phyloP scores from a whole-genome alignment of 2,888 invertebrate species.

The Dyspetes luteomarginatus region DNA sequence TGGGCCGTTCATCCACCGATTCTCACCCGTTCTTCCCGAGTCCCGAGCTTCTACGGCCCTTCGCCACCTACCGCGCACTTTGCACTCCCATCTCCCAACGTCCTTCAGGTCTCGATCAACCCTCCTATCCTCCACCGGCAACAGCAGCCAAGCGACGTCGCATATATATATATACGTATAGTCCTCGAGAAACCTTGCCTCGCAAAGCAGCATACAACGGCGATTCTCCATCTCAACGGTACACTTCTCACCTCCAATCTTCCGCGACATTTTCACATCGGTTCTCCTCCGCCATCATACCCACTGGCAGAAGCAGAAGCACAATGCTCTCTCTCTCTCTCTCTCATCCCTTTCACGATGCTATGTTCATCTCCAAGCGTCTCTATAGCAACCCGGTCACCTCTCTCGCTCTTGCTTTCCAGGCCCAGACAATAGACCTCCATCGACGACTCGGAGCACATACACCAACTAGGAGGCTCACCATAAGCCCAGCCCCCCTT shows the following conservation, averaged over 20 bases:
- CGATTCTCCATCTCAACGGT: conserved; percentile 52
- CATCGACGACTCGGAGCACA: conserved; percentile 38
- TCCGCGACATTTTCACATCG: conserved; percentile 65
- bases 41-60: conserved; percentile 13
- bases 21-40: conserved; percentile 2
- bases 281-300: conserved; percentile 60
- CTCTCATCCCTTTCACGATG: conserved; percentile 31
- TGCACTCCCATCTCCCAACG: conserved; percentile 45
- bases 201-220: conserved; percentile 36
- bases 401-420: conserved; percentile 52
- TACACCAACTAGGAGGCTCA: conserved; percentile 13
- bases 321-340: conserved; percentile 23
- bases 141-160: conserved; percentile 1
- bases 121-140: conserved; percentile 1
- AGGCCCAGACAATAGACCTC: conserved; percentile 44
- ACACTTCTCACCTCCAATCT: conserved; percentile 60
- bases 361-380: conserved; percentile 73
- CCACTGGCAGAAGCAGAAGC: conserved; percentile 34
- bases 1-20: conserved; percentile 17
- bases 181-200: conserved; percentile 35
- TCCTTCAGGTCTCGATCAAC: conserved; percentile 32
- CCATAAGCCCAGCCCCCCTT: conserved; percentile 7
- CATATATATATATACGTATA: neutral
- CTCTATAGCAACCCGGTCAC: conserved; percentile 80
- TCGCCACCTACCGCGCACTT: conserved; percentile 60